Evolutionary conservation across 53 echinoderm and acorn worm species (phyloP).

Genomic region (Echinometra lucunter): DNA sequence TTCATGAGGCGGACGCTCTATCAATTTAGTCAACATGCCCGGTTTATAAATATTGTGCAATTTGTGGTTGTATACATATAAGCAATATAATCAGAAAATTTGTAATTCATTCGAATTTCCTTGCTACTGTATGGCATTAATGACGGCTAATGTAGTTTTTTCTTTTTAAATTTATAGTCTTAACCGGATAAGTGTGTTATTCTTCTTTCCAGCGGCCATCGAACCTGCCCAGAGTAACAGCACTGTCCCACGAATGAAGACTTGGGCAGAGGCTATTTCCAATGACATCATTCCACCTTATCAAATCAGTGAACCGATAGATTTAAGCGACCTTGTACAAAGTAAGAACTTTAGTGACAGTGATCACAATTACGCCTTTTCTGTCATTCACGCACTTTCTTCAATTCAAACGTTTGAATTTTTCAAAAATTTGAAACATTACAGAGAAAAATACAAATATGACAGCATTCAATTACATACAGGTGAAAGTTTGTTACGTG

Average conservation of each 20-base stretch:
- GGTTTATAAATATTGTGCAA: too few relatives aligned
- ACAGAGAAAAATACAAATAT: too few relatives aligned
- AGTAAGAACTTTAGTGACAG: constrained; percentile 14
- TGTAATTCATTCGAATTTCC: background rate
- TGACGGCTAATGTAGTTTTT: background rate
- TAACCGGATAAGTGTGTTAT: background rate
- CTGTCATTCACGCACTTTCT: too few relatives aligned
- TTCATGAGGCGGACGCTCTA: too few relatives aligned
- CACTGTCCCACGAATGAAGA: constrained; percentile 50
- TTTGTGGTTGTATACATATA: too few relatives aligned
- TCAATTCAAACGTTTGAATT: too few relatives aligned
- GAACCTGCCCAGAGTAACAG: background rate
- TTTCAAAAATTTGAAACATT: too few relatives aligned
- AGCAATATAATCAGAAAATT: too few relatives aligned
- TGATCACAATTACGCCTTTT: too few relatives aligned
- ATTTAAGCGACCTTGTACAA: constrained; percentile 52
- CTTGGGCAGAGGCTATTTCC: constrained; percentile 78
- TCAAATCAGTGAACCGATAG: constrained; percentile 74
- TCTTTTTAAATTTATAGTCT: background rate
- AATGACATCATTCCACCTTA: constrained; percentile 79
- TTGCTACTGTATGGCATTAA: background rate
- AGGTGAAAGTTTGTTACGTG: too few relatives aligned
- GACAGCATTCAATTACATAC: too few relatives aligned
- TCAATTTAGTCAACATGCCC: too few relatives aligned
- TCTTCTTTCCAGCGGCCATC: constrained; percentile 26